Evolutionary conservation across 2,888 invertebrate genomes (phyloP).

Genomic region (Mylabris sibirica): DNA sequence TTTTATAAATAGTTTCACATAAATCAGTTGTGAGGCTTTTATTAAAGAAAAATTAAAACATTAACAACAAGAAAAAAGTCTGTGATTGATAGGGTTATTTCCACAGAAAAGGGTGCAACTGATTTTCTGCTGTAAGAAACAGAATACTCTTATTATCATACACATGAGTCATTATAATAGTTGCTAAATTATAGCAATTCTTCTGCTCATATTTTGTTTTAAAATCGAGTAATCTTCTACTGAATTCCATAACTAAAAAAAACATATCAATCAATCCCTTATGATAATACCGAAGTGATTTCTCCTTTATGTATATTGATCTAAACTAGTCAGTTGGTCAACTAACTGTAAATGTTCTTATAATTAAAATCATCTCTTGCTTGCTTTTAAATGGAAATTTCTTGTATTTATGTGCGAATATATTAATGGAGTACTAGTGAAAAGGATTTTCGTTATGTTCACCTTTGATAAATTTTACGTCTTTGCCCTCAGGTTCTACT

Average conservation of each 20-base stretch:
- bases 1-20: not conserved
- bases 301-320: too few relatives aligned
- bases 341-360: not conserved
- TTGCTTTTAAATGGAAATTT: not conserved
- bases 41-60: too few relatives aligned
- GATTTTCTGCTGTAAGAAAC: not conserved
- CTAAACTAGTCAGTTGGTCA: not conserved
- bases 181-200: not conserved
- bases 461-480: not conserved
- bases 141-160: not conserved
- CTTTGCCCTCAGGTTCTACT: not conserved
- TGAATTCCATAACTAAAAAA: not conserved
- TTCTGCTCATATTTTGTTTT: not conserved
- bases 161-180: not conserved
- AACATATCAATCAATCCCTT: not conserved
- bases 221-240: not conserved
- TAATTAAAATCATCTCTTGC: not conserved
- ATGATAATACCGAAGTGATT: not conserved
- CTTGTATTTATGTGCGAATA: not conserved
- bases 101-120: too few relatives aligned
- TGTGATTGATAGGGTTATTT: too few relatives aligned
- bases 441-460: not conserved
- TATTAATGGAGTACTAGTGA: not conserved
- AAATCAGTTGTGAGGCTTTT: too few relatives aligned
- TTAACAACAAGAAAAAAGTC: too few relatives aligned